phyloP scores from a whole-genome alignment of 2,797 vertebrate genomes.

The Halcyon leucocephala region DNA sequence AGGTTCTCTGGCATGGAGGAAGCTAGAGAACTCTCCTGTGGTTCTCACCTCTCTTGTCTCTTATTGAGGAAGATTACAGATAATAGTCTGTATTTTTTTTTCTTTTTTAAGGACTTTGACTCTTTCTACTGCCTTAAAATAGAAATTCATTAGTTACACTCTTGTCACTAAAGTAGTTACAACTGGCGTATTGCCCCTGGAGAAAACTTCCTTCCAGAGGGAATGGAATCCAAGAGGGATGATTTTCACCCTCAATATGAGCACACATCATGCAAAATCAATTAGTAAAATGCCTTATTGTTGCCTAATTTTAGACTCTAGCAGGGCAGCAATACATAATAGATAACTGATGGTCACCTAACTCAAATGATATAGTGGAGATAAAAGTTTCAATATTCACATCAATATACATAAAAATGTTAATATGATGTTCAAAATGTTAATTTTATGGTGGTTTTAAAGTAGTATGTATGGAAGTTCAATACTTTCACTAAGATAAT shows the following conservation, averaged over 20 bases:
- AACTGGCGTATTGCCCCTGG: accelerated
- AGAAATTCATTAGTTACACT: neutral
- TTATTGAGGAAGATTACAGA: neutral
- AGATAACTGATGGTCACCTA: neutral
- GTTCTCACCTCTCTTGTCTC: neutral
- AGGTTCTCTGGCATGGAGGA: neutral
- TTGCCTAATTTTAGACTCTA: neutral
- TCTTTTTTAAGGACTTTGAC: neutral
- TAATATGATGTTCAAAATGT: neutral
- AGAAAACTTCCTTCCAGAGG: neutral
- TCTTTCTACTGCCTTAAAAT: neutral
- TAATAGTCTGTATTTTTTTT: neutral
- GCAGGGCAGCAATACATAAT: neutral
- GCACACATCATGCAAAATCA: neutral
- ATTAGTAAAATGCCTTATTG: neutral
- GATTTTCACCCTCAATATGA: neutral
- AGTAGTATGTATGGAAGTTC: neutral
- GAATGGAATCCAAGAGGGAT: neutral
- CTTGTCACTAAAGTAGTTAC: neutral
- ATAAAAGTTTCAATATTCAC: neutral
- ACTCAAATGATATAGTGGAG: neutral
- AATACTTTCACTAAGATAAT: neutral
- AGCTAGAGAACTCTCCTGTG: neutral
- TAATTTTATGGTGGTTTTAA: neutral
- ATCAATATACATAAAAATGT: neutral